phyloP scores from a whole-genome alignment of 2,888 invertebrate genomes.

The Phasia obesa region DNA sequence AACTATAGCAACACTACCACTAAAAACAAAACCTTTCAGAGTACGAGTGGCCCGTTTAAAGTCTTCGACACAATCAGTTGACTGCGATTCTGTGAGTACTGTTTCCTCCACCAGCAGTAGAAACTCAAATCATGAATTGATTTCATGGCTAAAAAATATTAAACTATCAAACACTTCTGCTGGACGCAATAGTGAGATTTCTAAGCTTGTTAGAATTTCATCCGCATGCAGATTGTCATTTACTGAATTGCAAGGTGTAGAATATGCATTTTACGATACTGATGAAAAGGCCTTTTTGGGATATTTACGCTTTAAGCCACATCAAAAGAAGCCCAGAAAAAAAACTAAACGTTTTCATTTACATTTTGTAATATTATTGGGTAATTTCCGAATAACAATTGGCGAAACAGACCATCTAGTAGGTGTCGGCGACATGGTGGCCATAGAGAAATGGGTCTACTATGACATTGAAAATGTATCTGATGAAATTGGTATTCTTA shows the following conservation, averaged over 20 bases:
- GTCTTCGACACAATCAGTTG: neutral
- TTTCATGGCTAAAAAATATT: constrained; percentile 71
- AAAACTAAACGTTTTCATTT: constrained; percentile 72
- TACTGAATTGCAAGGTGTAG: constrained; percentile 72
- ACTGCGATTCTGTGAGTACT: neutral
- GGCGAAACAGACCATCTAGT: constrained; percentile 60
- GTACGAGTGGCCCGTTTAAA: constrained; percentile 67
- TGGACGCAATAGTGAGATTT: constrained; percentile 33
- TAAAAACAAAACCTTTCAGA: constrained; percentile 41
- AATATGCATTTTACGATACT: constrained; percentile 75
- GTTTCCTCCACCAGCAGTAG: neutral
- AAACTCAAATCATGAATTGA: constrained; percentile 59
- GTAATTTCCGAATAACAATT: constrained; percentile 73
- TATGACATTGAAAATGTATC: constrained; percentile 72
- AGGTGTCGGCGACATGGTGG: constrained; percentile 73
- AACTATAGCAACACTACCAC: neutral
- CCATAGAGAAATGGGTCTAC: constrained; percentile 71
- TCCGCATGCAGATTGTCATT: constrained; percentile 71
- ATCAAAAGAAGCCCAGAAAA: constrained; percentile 73
- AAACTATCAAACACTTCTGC: neutral
- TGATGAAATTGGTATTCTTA: constrained; percentile 71
- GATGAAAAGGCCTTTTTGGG: constrained; percentile 65
- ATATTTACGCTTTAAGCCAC: constrained; percentile 75
- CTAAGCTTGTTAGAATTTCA: constrained; percentile 66
- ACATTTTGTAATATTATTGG: constrained; percentile 73